Evolutionary conservation across 2,113 vertebrate species (phyloP).

Genomic region (Chaetura pelagica): DNA sequence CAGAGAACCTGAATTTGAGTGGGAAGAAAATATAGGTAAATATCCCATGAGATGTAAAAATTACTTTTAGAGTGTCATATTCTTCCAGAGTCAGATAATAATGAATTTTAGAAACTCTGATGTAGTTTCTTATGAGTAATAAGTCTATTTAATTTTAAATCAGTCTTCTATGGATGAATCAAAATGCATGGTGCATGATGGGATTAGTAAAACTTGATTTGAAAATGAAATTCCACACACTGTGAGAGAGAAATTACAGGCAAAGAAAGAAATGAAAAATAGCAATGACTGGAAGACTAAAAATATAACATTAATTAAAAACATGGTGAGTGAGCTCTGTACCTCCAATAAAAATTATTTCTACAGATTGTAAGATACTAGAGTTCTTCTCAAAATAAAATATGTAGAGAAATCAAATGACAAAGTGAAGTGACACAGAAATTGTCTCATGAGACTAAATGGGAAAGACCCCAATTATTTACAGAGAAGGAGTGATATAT

Average conservation of each 20-base stretch:
- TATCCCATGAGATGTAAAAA: neutral
- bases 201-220: conserved; percentile 13
- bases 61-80: neutral
- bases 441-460: neutral
- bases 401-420: neutral
- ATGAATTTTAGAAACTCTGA: neutral
- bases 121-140: neutral
- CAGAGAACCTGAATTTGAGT: neutral
- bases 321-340: neutral
- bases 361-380: neutral
- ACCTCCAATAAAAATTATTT: neutral
- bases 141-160: conserved; percentile 9
- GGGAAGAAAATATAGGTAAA: neutral
- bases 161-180: neutral
- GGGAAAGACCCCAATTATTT: neutral
- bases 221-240: neutral
- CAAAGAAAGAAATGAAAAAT: neutral
- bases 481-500: neutral
- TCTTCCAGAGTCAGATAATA: neutral
- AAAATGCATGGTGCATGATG: neutral
- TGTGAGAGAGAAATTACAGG: neutral
- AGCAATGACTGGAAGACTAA: neutral
- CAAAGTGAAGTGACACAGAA: neutral
- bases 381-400: neutral
- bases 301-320: neutral